phyloP scores from a whole-genome alignment of 1,140 invertebrate species.

The Uloborus diversus region DNA sequence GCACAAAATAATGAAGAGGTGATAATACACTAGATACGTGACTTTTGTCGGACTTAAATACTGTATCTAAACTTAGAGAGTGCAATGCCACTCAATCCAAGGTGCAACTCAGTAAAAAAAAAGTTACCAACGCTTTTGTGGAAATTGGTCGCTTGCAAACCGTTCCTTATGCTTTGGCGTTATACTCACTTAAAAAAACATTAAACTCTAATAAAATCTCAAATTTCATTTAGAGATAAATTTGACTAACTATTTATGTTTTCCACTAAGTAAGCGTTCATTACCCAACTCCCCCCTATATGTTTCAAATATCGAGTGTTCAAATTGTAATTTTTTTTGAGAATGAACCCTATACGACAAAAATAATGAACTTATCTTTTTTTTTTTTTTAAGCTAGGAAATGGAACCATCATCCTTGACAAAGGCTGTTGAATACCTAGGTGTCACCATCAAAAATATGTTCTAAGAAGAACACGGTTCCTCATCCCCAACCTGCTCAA shows the following conservation, averaged over 20 bases:
- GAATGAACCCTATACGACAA: neutral
- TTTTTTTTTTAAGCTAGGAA: conserved; percentile 37
- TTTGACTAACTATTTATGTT: neutral
- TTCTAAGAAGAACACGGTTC: conserved; percentile 26
- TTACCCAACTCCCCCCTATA: neutral
- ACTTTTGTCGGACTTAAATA: no score
- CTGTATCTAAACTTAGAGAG: no score
- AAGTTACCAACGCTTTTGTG: no score
- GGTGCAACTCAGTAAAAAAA: no score
- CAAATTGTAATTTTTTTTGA: neutral
- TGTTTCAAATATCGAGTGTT: neutral
- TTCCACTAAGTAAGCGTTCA: neutral
- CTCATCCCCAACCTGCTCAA: conserved; percentile 36
- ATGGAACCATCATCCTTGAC: conserved; percentile 30
- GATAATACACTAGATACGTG: no score
- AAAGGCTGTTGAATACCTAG: conserved; percentile 2
- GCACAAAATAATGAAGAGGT: no score
- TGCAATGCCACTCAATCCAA: no score
- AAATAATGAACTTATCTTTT: neutral
- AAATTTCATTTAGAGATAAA: neutral
- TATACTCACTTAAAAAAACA: no score
- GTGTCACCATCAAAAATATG: conserved; percentile 20
- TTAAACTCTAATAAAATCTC: neutral
- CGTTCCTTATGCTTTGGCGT: no score
- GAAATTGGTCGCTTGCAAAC: no score